Conservation (phyloP, 2,797 vertebrate species). For the Myotis findleyi region DNA sequence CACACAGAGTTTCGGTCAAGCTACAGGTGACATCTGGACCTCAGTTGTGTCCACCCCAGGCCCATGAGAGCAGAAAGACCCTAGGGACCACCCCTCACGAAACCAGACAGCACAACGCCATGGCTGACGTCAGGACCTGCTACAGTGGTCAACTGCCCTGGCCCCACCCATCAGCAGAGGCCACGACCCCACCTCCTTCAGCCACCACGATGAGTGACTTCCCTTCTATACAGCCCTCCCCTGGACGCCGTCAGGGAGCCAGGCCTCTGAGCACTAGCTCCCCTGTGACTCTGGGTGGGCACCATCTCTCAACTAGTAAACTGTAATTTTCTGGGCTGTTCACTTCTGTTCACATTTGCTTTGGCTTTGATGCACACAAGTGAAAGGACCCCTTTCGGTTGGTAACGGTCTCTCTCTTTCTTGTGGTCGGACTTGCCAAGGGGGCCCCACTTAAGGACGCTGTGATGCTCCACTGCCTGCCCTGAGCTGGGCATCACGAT, state of each 20-base stretch:
- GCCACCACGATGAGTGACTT: accelerated
- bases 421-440: neutral
- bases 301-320: neutral
- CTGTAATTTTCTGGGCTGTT: neutral
- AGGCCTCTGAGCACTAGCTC: neutral
- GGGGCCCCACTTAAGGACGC: neutral
- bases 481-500: too few relatives aligned
- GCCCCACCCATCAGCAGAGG: neutral
- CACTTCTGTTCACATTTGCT: neutral
- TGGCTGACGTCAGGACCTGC: neutral
- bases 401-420: neutral
- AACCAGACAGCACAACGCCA: neutral
- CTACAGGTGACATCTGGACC: neutral
- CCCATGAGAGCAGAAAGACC: neutral
- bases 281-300: neutral
- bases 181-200: neutral
- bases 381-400: neutral
- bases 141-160: neutral
- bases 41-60: neutral
- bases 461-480: accelerated
- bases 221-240: accelerated
- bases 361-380: neutral
- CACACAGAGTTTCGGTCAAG: neutral
- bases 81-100: neutral
- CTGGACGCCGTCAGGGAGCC: neutral